A percentile compares a stretch with the other conserved stretches of the same genome.
Evolutionary conservation across 2,888 invertebrate genomes (phyloP).

Genomic region (Imbricaverruca yamaguchii): DNA sequence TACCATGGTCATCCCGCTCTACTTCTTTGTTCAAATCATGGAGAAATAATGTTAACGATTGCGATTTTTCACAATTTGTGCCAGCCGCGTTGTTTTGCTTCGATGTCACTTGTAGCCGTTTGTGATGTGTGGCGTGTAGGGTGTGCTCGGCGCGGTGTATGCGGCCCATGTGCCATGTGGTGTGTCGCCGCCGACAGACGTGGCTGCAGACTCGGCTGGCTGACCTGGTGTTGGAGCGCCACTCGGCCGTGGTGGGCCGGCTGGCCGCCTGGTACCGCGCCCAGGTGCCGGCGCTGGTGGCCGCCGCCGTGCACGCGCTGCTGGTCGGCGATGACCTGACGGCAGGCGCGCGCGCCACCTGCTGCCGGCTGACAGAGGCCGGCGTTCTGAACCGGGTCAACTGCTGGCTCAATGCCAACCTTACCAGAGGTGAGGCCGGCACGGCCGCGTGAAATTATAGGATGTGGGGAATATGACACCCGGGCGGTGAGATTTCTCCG

Average conservation of each 20-base stretch:
- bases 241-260: not conserved
- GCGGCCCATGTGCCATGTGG: no score
- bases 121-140: no score
- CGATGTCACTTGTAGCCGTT: no score
- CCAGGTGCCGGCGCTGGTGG: not conserved
- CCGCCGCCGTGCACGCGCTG: not conserved
- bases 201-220: not conserved
- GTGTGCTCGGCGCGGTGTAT: no score
- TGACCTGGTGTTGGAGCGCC: not conserved
- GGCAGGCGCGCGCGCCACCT: not conserved
- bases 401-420: constrained; percentile 1
- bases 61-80: not conserved
- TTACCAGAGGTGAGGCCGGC: not conserved
- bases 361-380: not conserved
- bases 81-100: no score
- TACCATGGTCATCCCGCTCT: no score
- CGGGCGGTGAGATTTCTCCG: no score
- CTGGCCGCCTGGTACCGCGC: not conserved
- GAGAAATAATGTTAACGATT: no score
- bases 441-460: no score
- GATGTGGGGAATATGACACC: no score
- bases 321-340: constrained; percentile 1
- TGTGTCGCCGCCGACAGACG: not conserved
- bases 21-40: no score
- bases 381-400: not conserved